Percentiles rank a stretch among this genome's conserved stretches.
phyloP scores from a whole-genome alignment of 2,888 invertebrate species.

The Lampropteryx suffumata region DNA sequence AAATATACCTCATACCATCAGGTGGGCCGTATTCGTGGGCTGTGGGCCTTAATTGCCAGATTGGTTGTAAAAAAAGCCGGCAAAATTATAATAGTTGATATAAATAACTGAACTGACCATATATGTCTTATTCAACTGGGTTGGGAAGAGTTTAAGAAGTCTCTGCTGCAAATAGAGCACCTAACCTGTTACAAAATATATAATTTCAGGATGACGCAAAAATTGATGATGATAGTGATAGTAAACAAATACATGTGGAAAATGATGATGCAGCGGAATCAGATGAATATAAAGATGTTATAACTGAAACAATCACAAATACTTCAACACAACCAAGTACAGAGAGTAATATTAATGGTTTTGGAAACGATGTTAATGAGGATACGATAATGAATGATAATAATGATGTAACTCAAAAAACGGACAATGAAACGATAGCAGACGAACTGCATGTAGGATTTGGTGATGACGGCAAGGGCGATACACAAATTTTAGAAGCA shows the following conservation, averaged over 20 bases:
- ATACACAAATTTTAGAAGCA: neutral
- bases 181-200: too few relatives aligned
- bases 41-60: too few relatives aligned
- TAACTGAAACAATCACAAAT: neutral
- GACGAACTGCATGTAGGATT: neutral
- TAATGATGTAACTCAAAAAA: neutral
- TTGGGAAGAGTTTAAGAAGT: too few relatives aligned
- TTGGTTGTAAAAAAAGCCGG: too few relatives aligned
- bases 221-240: neutral
- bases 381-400: neutral
- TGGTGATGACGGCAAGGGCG: neutral
- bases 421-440: neutral
- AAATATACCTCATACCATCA: neutral
- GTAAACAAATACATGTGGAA: neutral
- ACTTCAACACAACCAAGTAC: neutral
- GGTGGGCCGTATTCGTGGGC: too few relatives aligned
- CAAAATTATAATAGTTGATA: too few relatives aligned
- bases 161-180: too few relatives aligned
- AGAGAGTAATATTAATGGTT: neutral
- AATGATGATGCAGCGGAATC: neutral
- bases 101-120: too few relatives aligned
- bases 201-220: neutral
- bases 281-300: neutral
- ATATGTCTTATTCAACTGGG: too few relatives aligned
- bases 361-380: neutral